Evolutionary conservation across 92 coral and sea anemone genomes (phyloP), one percentile per base, ranked within the genome.

Genomic region (Hydrozoanthus gracilis): DNA sequence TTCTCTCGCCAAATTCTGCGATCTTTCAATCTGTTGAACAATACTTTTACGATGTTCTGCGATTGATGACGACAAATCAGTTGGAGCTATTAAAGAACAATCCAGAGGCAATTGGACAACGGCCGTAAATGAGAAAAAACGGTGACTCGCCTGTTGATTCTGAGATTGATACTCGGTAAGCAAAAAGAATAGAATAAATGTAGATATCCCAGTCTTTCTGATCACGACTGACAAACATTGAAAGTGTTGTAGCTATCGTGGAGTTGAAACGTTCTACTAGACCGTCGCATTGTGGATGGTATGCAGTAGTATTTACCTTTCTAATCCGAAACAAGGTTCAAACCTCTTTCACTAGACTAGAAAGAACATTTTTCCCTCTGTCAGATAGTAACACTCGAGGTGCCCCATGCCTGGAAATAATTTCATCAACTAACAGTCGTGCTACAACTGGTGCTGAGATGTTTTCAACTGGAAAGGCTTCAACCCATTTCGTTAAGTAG

Each of bases 61-160:
- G 1, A 92, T 76, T 6, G 95, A 89, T 1, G 86, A 68, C 2
- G 91, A 76, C 20, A 86, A 60, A n/a, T 90, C 82, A 2, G 88
- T 51, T 0, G 91, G 91, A 17, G 91, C 89, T 64, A 92, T 45
- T 18, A 92, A 39, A 16, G 82, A 83, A 2, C 77, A 91, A 51
- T 92, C 95, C 13, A 92, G 14, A 20, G 92, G 91, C 5, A 92
- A 74, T 11, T n/a, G 92, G 85, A 73, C 87, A 86, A 6, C 92
- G 87, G 7, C 95, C 95, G 50, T 92, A 86, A 6, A 92, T 79
- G 8, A 89, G 66, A 50, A 82, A 89, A 44, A 92, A 92, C 3
- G 95, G 95, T 13, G 88, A 65, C 58, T 92, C 95, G 16, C 86
- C 84, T 1, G 89, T 92, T 12, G 90, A 50, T 49, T 79, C 90